These are phyloP conservation scores for Heliconius erato DNA, from an alignment of 2,888 invertebrate genomes.

Conservation along the genomic window DNA sequence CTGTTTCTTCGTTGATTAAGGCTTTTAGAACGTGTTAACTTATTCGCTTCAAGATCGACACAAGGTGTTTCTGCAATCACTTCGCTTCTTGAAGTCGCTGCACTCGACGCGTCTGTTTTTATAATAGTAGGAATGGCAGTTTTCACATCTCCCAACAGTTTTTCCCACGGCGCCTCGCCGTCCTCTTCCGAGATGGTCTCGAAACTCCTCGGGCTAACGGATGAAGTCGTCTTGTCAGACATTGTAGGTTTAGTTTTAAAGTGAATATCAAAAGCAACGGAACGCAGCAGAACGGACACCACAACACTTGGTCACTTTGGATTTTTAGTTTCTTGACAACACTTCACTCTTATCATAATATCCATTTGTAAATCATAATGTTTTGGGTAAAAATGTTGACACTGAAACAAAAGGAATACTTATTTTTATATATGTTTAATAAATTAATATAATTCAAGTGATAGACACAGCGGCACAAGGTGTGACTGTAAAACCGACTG, in stretches of 20 bases:
- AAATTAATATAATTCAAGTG: neutral
- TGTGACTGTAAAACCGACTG: no score
- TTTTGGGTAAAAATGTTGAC: conserved; percentile 86
- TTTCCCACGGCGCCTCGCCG: conserved; percentile 81
- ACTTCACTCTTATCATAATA: conserved; percentile 86
- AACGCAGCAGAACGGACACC: conserved; percentile 83
- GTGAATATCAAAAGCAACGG: conserved; percentile 63
- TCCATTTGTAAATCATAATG: conserved; percentile 87
- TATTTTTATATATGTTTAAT: neutral
- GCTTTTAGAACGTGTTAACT: conserved; percentile 81
- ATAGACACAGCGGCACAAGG: no score
- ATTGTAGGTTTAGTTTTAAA: conserved; percentile 60
- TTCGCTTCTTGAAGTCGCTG: conserved; percentile 71
- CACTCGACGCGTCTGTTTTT: conserved; percentile 79
- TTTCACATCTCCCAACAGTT: conserved; percentile 79
- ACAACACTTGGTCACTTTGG: conserved; percentile 85
- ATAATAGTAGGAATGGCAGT: conserved; percentile 80
- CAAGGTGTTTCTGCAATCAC: conserved; percentile 69
- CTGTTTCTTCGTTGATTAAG: conserved; percentile 81
- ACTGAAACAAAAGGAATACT: conserved; percentile 79
- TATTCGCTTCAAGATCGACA: conserved; percentile 73
- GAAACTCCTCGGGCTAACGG: conserved; percentile 82
- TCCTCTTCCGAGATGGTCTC: conserved; percentile 84
- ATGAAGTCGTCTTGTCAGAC: conserved; percentile 83
- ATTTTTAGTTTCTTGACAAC: conserved; percentile 86